Conservation (phyloP, 2,888 invertebrate species). For the Nephrotoma appendiculata region DNA sequence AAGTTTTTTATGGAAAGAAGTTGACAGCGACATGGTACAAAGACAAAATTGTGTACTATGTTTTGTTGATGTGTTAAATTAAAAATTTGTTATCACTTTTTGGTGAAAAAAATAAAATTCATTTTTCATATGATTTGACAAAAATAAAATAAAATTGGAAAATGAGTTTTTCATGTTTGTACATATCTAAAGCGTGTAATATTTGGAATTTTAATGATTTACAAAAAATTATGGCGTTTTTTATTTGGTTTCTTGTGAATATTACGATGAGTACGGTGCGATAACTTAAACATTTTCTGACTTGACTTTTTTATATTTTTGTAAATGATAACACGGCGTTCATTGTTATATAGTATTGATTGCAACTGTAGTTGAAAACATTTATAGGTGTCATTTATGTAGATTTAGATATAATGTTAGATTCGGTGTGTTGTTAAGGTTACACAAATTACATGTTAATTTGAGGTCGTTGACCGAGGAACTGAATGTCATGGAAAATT, state of each 20-base stretch:
- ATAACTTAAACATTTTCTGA: not conserved
- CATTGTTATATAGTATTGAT: not conserved
- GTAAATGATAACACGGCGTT: not conserved
- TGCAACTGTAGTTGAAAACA: not conserved
- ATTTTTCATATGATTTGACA: not conserved
- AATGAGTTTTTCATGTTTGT: not conserved
- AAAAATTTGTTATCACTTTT: not conserved
- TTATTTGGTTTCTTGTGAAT: not conserved
- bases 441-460: not conserved
- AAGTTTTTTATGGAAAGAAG: not conserved
- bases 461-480: not conserved
- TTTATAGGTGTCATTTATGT: not conserved
- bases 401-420: not conserved
- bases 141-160: not conserved
- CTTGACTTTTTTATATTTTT: not conserved
- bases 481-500: too few species aligned
- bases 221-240: not conserved
- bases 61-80: not conserved
- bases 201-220: not conserved
- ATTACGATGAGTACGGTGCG: not conserved
- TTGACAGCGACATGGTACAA: not conserved
- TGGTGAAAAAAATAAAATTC: not conserved
- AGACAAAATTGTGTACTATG: not conserved
- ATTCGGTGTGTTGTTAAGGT: not conserved
- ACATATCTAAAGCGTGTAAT: not conserved